A percentile compares a stretch with the other conserved stretches of the same genome.
phyloP scores from a whole-genome alignment of 1,140 invertebrate species.

The Trichoplusia ni region DNA sequence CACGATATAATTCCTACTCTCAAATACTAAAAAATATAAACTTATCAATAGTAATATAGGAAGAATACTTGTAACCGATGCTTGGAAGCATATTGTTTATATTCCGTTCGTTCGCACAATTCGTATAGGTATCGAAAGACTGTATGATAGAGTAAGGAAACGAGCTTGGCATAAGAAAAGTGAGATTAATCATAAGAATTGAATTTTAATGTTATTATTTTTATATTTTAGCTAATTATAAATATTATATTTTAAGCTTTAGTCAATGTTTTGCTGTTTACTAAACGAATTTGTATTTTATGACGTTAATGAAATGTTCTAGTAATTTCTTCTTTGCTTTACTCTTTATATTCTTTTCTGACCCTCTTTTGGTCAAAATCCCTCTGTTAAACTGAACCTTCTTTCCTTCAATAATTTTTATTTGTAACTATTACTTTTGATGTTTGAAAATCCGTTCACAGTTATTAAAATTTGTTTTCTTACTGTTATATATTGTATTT shows the following conservation, averaged over 20 bases:
- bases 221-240: constrained; percentile 45
- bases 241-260: constrained; percentile 35
- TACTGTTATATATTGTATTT: too few species aligned
- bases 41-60: not conserved
- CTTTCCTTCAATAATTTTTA: too few species aligned
- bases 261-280: not conserved
- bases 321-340: too few species aligned
- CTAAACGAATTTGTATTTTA: not conserved
- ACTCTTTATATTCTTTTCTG: too few species aligned
- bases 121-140: constrained; percentile 44
- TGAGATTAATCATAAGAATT: constrained; percentile 45
- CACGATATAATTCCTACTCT: not conserved
- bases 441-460: too few species aligned
- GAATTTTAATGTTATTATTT: constrained; percentile 37
- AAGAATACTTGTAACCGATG: not conserved
- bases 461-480: too few species aligned
- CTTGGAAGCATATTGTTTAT: not conserved
- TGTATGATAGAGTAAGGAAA: constrained; percentile 39
- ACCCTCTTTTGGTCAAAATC: too few species aligned
- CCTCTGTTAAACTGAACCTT: too few species aligned
- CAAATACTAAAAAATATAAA: too few species aligned
- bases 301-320: too few species aligned
- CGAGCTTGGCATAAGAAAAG: constrained; percentile 46
- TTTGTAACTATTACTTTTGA: too few species aligned
- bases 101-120: constrained; percentile 10